Conservation (phyloP, 2,888 invertebrate species). For the Norana najaformis region DNA sequence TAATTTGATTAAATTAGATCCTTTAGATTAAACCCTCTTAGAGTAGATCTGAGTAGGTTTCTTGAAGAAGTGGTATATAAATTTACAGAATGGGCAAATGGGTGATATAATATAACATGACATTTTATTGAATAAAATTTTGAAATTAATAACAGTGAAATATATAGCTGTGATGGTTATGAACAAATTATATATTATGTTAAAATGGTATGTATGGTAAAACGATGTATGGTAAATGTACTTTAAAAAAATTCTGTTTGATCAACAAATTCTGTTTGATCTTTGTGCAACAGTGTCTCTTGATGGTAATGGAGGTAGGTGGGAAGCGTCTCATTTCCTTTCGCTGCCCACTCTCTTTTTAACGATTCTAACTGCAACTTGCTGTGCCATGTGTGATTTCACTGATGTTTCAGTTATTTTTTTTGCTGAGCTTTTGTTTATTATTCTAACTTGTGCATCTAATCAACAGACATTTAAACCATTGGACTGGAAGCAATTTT, state of each 20-base stretch:
- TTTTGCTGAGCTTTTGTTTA: background rate
- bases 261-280: constrained; percentile 5
- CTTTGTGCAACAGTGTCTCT: background rate
- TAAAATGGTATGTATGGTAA: background rate
- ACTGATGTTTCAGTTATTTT: background rate
- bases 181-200: background rate
- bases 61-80: background rate
- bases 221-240: constrained; percentile 1
- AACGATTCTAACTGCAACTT: background rate
- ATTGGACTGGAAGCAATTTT: background rate
- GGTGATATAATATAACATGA: too few relatives aligned
- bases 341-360: background rate
- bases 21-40: background rate
- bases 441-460: background rate
- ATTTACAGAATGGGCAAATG: background rate
- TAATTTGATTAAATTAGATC: background rate
- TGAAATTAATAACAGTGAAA: background rate
- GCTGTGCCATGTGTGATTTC: background rate
- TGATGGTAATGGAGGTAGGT: constrained; percentile 1
- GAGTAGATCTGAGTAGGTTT: background rate
- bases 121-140: background rate
- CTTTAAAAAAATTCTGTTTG: background rate
- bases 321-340: background rate
- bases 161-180: background rate
- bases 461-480: background rate